These are phyloP conservation scores for Rana temporaria DNA, from an alignment of 2,113 vertebrate genomes.

Conservation along the genomic window DNA sequence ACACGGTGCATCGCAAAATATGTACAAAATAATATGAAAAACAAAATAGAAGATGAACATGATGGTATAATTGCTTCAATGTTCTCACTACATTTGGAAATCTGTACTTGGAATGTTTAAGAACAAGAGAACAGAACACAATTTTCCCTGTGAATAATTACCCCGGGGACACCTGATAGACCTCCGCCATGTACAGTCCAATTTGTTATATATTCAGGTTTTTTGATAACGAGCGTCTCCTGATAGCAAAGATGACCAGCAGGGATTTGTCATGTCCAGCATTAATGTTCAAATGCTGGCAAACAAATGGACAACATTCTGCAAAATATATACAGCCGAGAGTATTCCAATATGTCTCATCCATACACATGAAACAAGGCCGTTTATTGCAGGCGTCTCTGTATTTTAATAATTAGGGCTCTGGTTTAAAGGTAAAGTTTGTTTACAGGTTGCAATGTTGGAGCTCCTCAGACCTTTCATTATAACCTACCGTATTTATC, in stretches of 20 bases:
- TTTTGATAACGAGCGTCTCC: neutral
- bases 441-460: no score
- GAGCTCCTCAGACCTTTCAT: no score
- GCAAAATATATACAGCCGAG: no score
- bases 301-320: no score
- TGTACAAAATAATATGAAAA: no score
- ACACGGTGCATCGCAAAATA: neutral
- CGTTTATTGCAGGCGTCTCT: no score
- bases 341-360: no score
- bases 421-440: no score
- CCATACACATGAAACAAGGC: no score
- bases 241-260: neutral
- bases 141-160: neutral
- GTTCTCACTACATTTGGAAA: neutral
- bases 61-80: neutral
- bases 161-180: neutral
- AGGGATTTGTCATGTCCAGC: neutral
- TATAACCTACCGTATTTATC: no score
- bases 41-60: no score
- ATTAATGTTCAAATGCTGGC: neutral
- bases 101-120: constrained; percentile 2
- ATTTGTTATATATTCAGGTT: neutral
- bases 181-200: neutral
- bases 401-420: no score
- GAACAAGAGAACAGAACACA: neutral